A percentile compares a stretch with the other conserved stretches of the same genome.
phyloP scores from a whole-genome alignment of 2,888 invertebrate genomes.

The Liposcelis brunnea region DNA sequence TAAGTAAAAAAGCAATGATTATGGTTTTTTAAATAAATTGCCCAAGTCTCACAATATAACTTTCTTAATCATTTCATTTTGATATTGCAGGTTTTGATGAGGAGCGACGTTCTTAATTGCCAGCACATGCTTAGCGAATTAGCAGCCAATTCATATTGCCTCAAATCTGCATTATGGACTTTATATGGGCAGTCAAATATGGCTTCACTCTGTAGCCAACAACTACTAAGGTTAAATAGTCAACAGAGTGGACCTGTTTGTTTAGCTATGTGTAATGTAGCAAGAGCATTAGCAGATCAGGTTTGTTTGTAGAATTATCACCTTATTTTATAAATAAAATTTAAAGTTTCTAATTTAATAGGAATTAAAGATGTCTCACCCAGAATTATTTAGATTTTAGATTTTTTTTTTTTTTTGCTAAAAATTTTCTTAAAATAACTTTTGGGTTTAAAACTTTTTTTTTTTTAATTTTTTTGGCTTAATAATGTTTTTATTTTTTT shows the following conservation, averaged over 20 bases:
- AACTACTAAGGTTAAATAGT: constrained; percentile 54
- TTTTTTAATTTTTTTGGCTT: constrained; percentile 1
- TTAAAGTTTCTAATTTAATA: too few species aligned
- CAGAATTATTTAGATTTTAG: too few species aligned
- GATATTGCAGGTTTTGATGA: constrained; percentile 63
- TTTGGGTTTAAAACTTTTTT: constrained; percentile 8
- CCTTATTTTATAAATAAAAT: constrained; percentile 12
- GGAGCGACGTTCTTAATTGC: constrained; percentile 73
- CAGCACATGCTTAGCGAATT: constrained; percentile 68
- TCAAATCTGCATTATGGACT: constrained; percentile 73
- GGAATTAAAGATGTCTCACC: too few species aligned
- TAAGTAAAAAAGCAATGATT: constrained; percentile 21
- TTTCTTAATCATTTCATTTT: too few species aligned
- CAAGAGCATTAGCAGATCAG: constrained; percentile 34
- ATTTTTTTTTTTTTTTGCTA: neutral
- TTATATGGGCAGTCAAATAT: constrained; percentile 77
- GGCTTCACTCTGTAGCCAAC: constrained; percentile 61
- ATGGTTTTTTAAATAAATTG: too few species aligned
- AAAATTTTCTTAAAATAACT: neutral
- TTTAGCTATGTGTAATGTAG: constrained; percentile 49
- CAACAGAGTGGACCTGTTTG: constrained; percentile 52
- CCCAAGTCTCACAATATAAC: too few species aligned
- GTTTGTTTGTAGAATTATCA: constrained; percentile 25
- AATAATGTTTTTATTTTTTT: too few species aligned
- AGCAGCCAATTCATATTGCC: constrained; percentile 59